phyloP scores from a whole-genome alignment of 1,140 invertebrate genomes.

The Bacillus rossius region DNA sequence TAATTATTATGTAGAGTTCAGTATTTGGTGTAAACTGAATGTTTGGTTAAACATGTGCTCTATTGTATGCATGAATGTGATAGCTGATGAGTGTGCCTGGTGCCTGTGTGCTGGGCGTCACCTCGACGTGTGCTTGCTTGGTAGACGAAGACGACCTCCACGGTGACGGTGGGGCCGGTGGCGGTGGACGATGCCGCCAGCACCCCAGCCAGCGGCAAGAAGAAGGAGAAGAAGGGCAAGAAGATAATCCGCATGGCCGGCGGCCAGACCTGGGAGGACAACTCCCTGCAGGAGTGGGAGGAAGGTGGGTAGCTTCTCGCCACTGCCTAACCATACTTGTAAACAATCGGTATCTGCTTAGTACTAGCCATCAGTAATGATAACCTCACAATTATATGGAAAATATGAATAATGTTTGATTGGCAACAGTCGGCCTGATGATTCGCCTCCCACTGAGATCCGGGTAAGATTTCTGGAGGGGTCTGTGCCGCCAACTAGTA shows the following conservation, averaged over 20 bases:
- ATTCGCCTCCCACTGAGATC: too few species aligned
- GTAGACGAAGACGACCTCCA: slow-evolving; percentile 44
- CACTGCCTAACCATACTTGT: neutral
- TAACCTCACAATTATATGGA: slow-evolving; percentile 1
- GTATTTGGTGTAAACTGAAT: too few species aligned
- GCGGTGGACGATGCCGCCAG: neutral
- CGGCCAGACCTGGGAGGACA: slow-evolving; percentile 92
- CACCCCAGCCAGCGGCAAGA: slow-evolving; percentile 32
- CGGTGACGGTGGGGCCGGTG: neutral
- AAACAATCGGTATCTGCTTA: slow-evolving; percentile 9
- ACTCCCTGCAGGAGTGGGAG: slow-evolving; percentile 86
- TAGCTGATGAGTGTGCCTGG: too few species aligned
- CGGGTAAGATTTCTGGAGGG: too few species aligned
- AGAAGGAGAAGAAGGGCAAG: slow-evolving; percentile 63
- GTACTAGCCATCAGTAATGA: slow-evolving; percentile 4
- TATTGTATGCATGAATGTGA: too few species aligned
- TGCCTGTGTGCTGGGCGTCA: too few species aligned
- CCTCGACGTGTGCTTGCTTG: slow-evolving; percentile 43
- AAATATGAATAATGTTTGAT: slow-evolving; percentile 18
- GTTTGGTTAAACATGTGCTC: too few species aligned
- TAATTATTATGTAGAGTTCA: too few species aligned
- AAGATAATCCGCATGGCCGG: slow-evolving; percentile 85
- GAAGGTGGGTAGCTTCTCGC: slow-evolving; percentile 54
- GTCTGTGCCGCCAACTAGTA: too few species aligned
- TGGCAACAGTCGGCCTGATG: too few species aligned